These are phyloP conservation scores for Lordiphosa mommai DNA, from an alignment of 1,140 invertebrate species.

Conservation along the genomic window DNA sequence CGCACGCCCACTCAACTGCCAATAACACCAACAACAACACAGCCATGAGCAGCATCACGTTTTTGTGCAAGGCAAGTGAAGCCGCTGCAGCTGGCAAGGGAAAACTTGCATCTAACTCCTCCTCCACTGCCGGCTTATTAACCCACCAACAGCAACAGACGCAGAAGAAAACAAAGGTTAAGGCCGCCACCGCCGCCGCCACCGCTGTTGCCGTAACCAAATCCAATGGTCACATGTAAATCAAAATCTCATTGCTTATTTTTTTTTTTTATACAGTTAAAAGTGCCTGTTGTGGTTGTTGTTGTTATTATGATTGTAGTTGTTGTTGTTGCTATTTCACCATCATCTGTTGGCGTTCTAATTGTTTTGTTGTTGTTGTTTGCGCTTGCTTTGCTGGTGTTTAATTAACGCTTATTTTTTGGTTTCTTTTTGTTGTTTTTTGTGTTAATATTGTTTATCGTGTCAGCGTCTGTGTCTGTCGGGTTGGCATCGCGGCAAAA, in stretches of 20 bases:
- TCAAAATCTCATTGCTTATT: constrained; percentile 57
- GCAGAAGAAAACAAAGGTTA: constrained; percentile 46
- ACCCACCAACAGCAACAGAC: constrained; percentile 20
- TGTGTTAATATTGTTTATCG: constrained; percentile 58
- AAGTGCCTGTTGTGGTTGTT: constrained; percentile 2
- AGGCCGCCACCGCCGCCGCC: constrained; percentile 26
- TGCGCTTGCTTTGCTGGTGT: constrained; percentile 36
- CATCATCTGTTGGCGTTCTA: constrained; percentile 29
- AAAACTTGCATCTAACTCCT: constrained; percentile 34
- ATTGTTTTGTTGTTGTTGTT: constrained; percentile 58
- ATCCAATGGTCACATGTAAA: constrained; percentile 71
- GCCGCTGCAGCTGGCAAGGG: constrained; percentile 43
- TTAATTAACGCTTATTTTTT: constrained; percentile 57
- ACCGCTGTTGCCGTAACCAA: constrained; percentile 15
- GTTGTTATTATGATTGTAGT: neutral
- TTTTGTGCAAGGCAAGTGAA: constrained; percentile 60
- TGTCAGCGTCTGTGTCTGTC: constrained; percentile 38
- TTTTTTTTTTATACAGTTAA: constrained; percentile 39
- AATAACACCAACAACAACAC: neutral
- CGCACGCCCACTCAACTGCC: constrained; percentile 16
- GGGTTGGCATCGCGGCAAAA: constrained; percentile 30
- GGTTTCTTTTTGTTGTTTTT: constrained; percentile 7
- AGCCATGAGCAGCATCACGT: constrained; percentile 69
- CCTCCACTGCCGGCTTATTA: constrained; percentile 11
- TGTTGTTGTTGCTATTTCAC: constrained; percentile 26